Conservation (phyloP, 2,888 invertebrate species). For the Ferdinandea cuprea region DNA sequence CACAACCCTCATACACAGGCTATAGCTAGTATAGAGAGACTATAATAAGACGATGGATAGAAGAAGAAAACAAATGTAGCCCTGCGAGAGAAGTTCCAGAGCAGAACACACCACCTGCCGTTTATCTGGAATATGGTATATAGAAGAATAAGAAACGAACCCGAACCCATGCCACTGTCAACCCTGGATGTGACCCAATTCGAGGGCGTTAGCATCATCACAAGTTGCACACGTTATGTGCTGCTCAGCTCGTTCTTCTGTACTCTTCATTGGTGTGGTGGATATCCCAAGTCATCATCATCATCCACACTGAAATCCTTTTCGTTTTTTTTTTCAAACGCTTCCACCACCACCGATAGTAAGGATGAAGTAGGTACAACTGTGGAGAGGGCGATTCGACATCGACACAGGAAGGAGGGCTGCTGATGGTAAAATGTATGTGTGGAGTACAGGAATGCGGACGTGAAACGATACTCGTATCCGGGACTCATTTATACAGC, state of each 20-base stretch:
- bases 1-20: slow-evolving; percentile 39
- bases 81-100: slow-evolving; percentile 37
- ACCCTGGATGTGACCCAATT: slow-evolving; percentile 75
- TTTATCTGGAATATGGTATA: slow-evolving; percentile 53
- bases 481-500: slow-evolving; percentile 50
- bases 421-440: slow-evolving; percentile 21
- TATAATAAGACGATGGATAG: slow-evolving; percentile 3
- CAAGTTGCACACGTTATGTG: slow-evolving; percentile 67
- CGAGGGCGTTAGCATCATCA: slow-evolving; percentile 72
- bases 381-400: background rate
- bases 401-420: slow-evolving; percentile 5
- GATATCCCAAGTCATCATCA: slow-evolving; percentile 16
- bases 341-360: slow-evolving; percentile 16
- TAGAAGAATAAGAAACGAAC: slow-evolving; percentile 28
- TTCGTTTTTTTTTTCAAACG: slow-evolving; percentile 15
- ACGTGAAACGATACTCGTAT: slow-evolving; percentile 73
- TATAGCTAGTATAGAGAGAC: background rate
- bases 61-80: background rate
- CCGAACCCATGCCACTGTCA: slow-evolving; percentile 63
- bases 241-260: slow-evolving; percentile 47
- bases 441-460: slow-evolving; percentile 66
- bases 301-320: slow-evolving; percentile 56
- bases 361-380: slow-evolving; percentile 12
- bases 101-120: slow-evolving; percentile 58
- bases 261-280: slow-evolving; percentile 24